Evolutionary conservation across 2,888 invertebrate genomes (phyloP), one percentile per base, ranked within the genome.

Genomic region (Rutpela maculata): DNA sequence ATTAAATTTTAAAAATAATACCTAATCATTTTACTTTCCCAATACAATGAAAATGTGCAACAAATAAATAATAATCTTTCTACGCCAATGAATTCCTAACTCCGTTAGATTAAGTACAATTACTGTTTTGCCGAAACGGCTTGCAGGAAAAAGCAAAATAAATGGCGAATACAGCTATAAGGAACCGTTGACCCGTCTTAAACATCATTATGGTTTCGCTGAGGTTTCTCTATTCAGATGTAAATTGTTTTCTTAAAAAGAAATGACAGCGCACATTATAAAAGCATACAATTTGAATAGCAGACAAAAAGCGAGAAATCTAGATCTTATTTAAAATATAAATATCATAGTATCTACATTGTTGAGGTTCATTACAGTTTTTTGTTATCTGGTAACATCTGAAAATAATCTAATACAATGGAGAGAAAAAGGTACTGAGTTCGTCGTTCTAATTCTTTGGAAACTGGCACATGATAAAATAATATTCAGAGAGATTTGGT

Each of bases 191-290:
- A 50, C 50, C 50, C n/a, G 50, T 50, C n/a, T 50, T 50, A 50
- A n/a, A 15, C n/a, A n/a, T n/a, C n/a, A 50, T 50, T 17, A 50
- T 50, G 3, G 12, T n/a, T n/a, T n/a, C 50, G 15, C n/a, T n/a
- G n/a, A 50, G 50, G n/a, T 50, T 50, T 22, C 57, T 57, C 59
- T 59, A 59, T 59, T 59, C 22, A 19, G 59, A 59, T 22, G 10
- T 22, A 59, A 50, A 50, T 50, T 15, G 50, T 50, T n/a, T 50
- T 59, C 22, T 55, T 19, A 12, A 59, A n/a, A 59, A 59, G 59
- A 19, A 59, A 19, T 59, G 59, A 59, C 59, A 18, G 12, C 22
- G 19, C 59, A 59, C 11, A n/a, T 57, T 57, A 11, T 11, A n/a
- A 50, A 15, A 50, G 50, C 50, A 50, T 3, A 15, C 50, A 50